Conservation (phyloP, 2,888 invertebrate species). For the Drosophila borborema region DNA sequence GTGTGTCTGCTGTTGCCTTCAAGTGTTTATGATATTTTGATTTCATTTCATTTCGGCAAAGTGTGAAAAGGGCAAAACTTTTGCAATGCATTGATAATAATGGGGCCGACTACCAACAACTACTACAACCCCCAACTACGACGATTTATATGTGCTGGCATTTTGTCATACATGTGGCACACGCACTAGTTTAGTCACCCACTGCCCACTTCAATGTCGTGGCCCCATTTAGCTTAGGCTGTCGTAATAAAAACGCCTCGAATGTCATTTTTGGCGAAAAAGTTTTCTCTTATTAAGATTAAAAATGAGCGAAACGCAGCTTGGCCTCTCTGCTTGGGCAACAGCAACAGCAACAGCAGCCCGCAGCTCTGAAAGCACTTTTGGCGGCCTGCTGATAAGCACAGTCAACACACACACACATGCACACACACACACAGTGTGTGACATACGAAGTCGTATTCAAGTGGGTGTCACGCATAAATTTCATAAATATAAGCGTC, state of each 20-base stretch:
- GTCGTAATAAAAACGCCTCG: constrained; percentile 57
- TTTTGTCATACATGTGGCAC: constrained; percentile 40
- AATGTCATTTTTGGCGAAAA: constrained; percentile 46
- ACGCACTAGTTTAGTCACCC: constrained; percentile 37
- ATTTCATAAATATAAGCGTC: constrained; percentile 82
- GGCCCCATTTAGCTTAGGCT: constrained; percentile 11
- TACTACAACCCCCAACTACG: not conserved
- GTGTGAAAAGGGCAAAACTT: constrained; percentile 61
- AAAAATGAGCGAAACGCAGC: constrained; percentile 70
- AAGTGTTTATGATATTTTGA: constrained; percentile 82
- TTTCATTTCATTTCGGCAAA: constrained; percentile 62
- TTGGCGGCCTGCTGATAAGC: constrained; percentile 76
- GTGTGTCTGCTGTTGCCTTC: not conserved
- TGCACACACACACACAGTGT: constrained; percentile 10
- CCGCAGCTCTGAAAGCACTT: constrained; percentile 30
- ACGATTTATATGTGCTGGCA: constrained; percentile 9
- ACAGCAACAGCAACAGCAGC: constrained; percentile 3
- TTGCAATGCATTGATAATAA: constrained; percentile 59
- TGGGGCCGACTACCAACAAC: not conserved
- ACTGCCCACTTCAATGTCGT: not conserved
- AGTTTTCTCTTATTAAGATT: constrained; percentile 79
- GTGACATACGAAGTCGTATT: constrained; percentile 26
- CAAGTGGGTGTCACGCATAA: constrained; percentile 82
- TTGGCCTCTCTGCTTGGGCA: constrained; percentile 20
- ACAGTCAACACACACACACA: constrained; percentile 29